A percentile compares a stretch with the other conserved stretches of the same genome.
Evolutionary conservation across 2,113 vertebrate genomes (phyloP).

Genomic region (Hystrix brachyura): DNA sequence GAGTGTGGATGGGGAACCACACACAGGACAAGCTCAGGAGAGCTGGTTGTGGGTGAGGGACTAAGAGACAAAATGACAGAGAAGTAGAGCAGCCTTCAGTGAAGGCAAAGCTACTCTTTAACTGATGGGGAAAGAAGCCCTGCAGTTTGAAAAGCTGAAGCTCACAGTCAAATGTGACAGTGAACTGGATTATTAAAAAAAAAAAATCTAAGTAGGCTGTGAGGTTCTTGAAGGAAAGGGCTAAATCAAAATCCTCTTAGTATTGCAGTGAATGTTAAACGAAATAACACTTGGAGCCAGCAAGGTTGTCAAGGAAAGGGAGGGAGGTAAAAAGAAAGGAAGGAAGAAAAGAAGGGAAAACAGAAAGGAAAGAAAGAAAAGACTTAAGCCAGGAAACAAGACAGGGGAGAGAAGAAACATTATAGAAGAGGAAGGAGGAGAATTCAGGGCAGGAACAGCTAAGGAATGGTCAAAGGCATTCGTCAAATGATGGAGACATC

Average conservation of each 20-base stretch:
- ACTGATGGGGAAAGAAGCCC: neutral
- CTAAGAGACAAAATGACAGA: neutral
- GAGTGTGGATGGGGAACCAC: neutral
- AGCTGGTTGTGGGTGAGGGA: neutral
- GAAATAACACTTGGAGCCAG: neutral
- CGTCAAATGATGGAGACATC: neutral
- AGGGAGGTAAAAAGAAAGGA: neutral
- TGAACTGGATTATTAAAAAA: neutral
- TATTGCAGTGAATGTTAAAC: constrained; percentile 3
- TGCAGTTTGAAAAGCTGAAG: neutral
- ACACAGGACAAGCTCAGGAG: neutral
- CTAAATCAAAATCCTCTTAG: neutral
- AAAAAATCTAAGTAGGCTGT: neutral
- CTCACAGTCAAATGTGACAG: neutral
- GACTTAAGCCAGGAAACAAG: neutral
- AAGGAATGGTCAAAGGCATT: neutral
- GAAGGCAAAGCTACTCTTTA: neutral
- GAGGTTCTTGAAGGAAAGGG: neutral
- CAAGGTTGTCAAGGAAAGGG: neutral
- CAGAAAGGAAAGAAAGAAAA: neutral
- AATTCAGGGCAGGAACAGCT: neutral
- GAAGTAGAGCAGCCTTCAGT: neutral
- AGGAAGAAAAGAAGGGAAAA: neutral
- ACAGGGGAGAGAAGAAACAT: neutral
- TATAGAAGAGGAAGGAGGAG: neutral